Base-by-base conservation (phyloP, 2,113 vertebrate species). In the Scopus umbretta region DNA sequence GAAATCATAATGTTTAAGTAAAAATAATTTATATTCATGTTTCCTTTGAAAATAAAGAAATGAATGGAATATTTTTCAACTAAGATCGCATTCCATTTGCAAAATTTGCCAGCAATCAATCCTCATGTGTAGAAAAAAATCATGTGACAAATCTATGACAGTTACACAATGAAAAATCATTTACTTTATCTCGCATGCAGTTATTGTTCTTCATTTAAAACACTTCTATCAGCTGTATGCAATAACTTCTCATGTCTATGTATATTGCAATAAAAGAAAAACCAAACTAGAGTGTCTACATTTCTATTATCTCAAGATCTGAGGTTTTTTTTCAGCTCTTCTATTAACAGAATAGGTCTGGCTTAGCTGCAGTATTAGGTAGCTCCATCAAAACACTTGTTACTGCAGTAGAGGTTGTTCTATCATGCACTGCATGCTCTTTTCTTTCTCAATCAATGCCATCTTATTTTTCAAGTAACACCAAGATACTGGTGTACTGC, bases 1-100 rank as follows among this genome's bases (percentile, higher is more conserved):
- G 23, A 91, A 90, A 86, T 73, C 5, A 61, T 25, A 50, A 67
- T 75, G 22, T 65, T 43, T 68, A 78, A 92, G 80, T 32, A 76
- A 66, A 81, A 91, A 61, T 42, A 50, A n/a, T 40, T 55, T 81
- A 52, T 29, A 79, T 68, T 75, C 19, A 8, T 38, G 5, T 52
- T 83, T 86, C 34, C 47, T 94, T 80, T 80, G 42, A 82, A 90
- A 86, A 90, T 73, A 96, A 80, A 65, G 20, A 58, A 94, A 92
- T 6, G 13, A 19, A 26, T 62, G 13, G 40, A 82, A 86, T 80
- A 82, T 90, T 88, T 80, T 83, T 13, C 32, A 90, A 85, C 90
- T 80, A 92, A 88, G 38, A 66, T 76, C 0, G 0, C 32, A 88
- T 80, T 49, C 29, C 20, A 36, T 63, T 91, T 82, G 49, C 30